Percentiles rank a stretch among this genome's conserved stretches.
Conservation (phyloP, 2,113 vertebrate genomes). For the Cavia porcellus region DNA sequence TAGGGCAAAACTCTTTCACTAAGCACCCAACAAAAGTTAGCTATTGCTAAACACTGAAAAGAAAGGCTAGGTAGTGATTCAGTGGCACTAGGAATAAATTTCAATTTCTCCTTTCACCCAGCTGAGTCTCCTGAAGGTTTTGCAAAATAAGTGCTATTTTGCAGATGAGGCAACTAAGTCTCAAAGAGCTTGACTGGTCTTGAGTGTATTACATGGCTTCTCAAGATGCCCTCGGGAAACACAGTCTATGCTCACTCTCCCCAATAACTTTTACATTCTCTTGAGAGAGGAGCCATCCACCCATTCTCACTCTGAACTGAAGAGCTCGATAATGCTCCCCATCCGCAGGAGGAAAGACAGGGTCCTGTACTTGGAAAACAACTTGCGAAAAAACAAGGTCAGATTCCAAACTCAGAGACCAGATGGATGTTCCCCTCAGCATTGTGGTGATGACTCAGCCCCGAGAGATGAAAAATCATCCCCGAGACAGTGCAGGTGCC, state of each 20-base stretch:
- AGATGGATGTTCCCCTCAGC: not conserved
- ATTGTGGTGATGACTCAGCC: constrained; percentile 19
- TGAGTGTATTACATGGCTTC: not conserved
- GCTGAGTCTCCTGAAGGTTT: not conserved
- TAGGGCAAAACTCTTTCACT: too few relatives aligned
- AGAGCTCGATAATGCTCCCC: not conserved
- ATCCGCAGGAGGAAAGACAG: not conserved
- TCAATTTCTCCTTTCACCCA: not conserved
- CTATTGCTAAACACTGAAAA: constrained; percentile 37
- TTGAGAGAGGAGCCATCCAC: not conserved
- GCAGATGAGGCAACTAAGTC: not conserved
- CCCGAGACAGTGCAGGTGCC: constrained; percentile 12
- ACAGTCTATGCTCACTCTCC: not conserved
- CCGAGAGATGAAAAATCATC: constrained; percentile 64
- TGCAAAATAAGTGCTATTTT: constrained; percentile 33
- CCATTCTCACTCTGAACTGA: not conserved
- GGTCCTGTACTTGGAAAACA: not conserved
- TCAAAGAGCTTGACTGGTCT: not conserved
- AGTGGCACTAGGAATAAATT: not conserved
- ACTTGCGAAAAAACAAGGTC: constrained; percentile 63
- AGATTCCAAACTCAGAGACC: constrained; percentile 30
- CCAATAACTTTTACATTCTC: not conserved
- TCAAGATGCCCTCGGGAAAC: not conserved
- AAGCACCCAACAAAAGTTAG: not conserved
- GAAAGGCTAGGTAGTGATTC: not conserved